phyloP scores from a whole-genome alignment of 1,140 invertebrate genomes.

The Drosophila orosa region DNA sequence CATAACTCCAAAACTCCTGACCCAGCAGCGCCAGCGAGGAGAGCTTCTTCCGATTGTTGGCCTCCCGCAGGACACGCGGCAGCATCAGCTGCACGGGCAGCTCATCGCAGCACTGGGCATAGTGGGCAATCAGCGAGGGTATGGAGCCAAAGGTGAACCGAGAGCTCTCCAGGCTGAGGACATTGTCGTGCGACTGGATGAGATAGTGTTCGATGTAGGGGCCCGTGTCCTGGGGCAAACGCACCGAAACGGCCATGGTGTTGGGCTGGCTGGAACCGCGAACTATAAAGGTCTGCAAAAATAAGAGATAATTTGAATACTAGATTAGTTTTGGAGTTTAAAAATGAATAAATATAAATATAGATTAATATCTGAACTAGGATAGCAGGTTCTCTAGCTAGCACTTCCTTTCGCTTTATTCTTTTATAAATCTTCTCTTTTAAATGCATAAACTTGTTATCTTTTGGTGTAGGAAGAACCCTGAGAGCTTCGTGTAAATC shows the following conservation, averaged over 20 bases:
- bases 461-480: too few species aligned
- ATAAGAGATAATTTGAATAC: neutral
- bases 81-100: conserved; percentile 95
- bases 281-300: conserved; percentile 94
- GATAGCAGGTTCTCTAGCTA: too few species aligned
- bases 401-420: neutral
- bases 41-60: conserved; percentile 94
- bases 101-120: conserved; percentile 97
- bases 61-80: conserved; percentile 92
- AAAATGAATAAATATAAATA: neutral
- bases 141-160: conserved; percentile 96
- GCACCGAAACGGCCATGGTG: conserved; percentile 97
- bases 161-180: conserved; percentile 95
- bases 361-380: neutral
- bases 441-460: conserved; percentile 20
- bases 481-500: conserved; percentile 4
- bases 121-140: conserved; percentile 95
- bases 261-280: conserved; percentile 95
- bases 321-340: neutral
- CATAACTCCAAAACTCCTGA: conserved; percentile 97
- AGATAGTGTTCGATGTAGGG: conserved; percentile 98
- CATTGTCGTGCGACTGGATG: conserved; percentile 92
- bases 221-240: conserved; percentile 92
- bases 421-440: neutral
- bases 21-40: conserved; percentile 95